Evolutionary conservation across 2,888 invertebrate species (phyloP), one percentile per base, ranked within the genome.

Genomic region (Lydus trimaculatus): DNA sequence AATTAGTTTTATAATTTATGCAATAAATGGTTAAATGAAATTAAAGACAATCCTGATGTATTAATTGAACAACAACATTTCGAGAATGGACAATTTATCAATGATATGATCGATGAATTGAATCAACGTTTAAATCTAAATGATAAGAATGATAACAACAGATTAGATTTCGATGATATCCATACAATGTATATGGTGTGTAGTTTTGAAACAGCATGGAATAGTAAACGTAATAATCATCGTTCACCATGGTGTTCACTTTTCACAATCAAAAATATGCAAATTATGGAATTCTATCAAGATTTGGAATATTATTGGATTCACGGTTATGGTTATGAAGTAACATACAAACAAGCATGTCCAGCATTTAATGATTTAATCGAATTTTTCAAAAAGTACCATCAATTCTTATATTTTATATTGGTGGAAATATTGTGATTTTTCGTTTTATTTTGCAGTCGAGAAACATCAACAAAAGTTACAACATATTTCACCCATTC

Each of bases 161-260:
- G n/a, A 58, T 56, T 67, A 33, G 52, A 36, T 66, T 63, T 84
- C 91, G 91, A 88, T 65, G 89, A 88, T 73, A 87, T 90, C 63
- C 84, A 87, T 69, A 83, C 91, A 52, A 92, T 95, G 85, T 92
- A 92, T 80, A 88, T 89, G 75, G 89, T 90, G 43, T 96, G 96
- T 84, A 91, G 90, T 0, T 95, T 91, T 84, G 95, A 95, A 86
- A 94, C 92, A 5, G 92, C 95, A n/a, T 94, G 94, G 93, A 87
- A 89, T 69, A 89, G 89, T 73, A 84, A 74, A 63, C 76, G 73
- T 23, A 82, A 82, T 0, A 65, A 61, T 17, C 61, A 48, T 8
- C 33, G 64, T 48, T 94, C 95, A 8, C 92, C 94, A 0, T 96
- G 96, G 96, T 96, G 96, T 85, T 87, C 88, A 73, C 86, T 90